A percentile compares a stretch with the other conserved stretches of the same genome.
Conservation (phyloP, 2,888 invertebrate species). For the Aphelenchoides bicaudatus region DNA sequence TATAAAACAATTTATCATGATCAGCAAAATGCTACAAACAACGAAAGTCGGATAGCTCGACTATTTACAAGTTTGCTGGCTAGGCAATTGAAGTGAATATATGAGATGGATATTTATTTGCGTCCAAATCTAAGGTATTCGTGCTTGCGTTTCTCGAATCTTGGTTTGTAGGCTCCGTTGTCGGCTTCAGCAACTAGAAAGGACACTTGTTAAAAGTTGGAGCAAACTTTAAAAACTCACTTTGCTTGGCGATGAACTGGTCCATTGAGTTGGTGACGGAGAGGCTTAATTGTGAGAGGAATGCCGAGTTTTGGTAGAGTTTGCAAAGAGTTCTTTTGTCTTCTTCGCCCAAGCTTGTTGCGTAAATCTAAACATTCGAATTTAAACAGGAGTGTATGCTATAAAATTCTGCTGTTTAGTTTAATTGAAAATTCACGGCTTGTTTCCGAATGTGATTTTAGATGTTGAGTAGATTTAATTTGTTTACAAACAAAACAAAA, state of each 20-base stretch:
- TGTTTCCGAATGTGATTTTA: too few species aligned
- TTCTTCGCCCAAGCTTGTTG: constrained; percentile 40
- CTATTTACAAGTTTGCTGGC: too few species aligned
- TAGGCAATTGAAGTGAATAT: not conserved
- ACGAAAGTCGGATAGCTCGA: too few species aligned
- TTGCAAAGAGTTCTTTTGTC: constrained; percentile 53
- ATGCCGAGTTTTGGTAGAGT: constrained; percentile 46
- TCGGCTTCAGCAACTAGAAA: constrained; percentile 20
- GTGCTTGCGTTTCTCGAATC: constrained; percentile 60
- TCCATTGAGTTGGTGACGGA: constrained; percentile 57
- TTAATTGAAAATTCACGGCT: too few species aligned
- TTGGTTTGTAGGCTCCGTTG: constrained; percentile 44
- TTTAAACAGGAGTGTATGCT: too few species aligned
- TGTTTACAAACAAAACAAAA: too few species aligned
- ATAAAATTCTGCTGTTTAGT: too few species aligned
- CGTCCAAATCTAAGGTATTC: constrained; percentile 56
- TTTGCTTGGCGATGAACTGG: constrained; percentile 49
- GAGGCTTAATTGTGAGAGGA: constrained; percentile 54
- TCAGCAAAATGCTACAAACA: not conserved
- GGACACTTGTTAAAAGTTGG: not conserved
- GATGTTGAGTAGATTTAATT: too few species aligned
- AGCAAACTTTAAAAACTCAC: constrained; percentile 27
- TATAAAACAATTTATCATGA: constrained; percentile 1
- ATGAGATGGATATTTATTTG: constrained; percentile 16
- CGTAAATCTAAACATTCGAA: constrained; percentile 42